Base-by-base conservation (phyloP, 1,140 invertebrate genomes). In the Eufriesea mexicana region DNA sequence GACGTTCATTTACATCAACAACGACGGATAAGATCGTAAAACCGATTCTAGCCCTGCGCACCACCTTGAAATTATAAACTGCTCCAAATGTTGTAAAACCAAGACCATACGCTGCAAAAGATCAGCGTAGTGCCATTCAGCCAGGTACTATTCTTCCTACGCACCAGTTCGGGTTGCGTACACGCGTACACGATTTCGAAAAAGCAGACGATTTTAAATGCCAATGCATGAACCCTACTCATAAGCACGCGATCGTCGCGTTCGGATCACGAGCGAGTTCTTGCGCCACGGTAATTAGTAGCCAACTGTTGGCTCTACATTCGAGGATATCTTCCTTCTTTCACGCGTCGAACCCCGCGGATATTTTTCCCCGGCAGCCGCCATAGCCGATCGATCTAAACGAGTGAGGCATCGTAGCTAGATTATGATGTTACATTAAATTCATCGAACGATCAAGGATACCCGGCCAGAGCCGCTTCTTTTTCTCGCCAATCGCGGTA, bases 401-500 rank as follows among this genome's bases (percentile, higher is more conserved):
- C 55, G 35, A 45, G 23, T 5, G 12, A 5, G 20, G 23, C 70
- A 47, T 45, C 45, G 25, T 35, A 20, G n/a, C 35, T 10, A 75
- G 35, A 55, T 28, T 16, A n/a, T 18, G 14, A 67, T 25, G 28
- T 57, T 74, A 51, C 47, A 57, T 57, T 49, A 51, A 57, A 77
- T 76, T 76, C 51, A 62, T 66, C 61, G 54, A 45, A 18, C 51
- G 71, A 72, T 55, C 28, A 62, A 20, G 70, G 23, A 49, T 47
- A 49, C 23, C 35, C 9, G 12, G 20, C 55, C 51, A 54, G 28
- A 23, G 20, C 9, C 64, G 14, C 68, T 77, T 85, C 42, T 75
- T 54, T 84, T 77, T 57, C 71, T 75, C 68, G 71, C 71, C 54
- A 2, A 5, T 55, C 28, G 70, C 70, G 71, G 51, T 42, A 20